Base-by-base conservation (phyloP, 37 sponge, comb jelly and placozoan genomes). In the Aphrocallistes beatrix region DNA sequence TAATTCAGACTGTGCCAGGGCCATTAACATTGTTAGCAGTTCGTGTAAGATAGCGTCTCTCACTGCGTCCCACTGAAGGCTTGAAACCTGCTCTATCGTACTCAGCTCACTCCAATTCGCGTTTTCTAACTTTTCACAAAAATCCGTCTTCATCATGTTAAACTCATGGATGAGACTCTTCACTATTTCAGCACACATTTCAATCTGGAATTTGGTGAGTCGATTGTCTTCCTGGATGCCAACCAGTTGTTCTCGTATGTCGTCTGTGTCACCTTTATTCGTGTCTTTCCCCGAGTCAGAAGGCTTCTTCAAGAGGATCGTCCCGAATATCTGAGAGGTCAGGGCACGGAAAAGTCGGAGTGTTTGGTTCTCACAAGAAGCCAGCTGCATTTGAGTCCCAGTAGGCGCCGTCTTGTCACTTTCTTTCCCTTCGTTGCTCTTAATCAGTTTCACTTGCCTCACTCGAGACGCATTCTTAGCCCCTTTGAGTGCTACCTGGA, bases 1-100 rank as follows among this genome's bases (percentile, higher is more conserved):
- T 21, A 88, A 82, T 19, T 90, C 92, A 21, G 89, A 90, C 51
- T 92, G 93, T 37, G 95, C 88, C 87, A 97, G 88, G 8, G 95
- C 92, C 50, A 91, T 88, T 51, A 94, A 34, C 94, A 97, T 96
- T 23, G 96, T 90, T 51, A 95, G 90, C 16, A 95, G 92, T 88
- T 95, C 96, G 39, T 51, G 90, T 86, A 93, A 28, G 8, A 60
- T 60, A 1, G 75, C 10, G 75, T 60, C 75, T 6, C 75, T 19
- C n/a, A 60, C 75, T 32, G 75, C 75, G 3, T 13, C 34, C 75
- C 75, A 60, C n/a, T 60, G 75, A 19, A 60, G 75, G 17, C 1
- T 19, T 30, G 75, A 60, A 25, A 60, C 8, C 17, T 3, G 21
- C 17, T 60, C 75, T 6, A 60, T 28, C 21, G 75, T 60, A 28